A percentile compares a stretch with the other conserved stretches of the same genome.
These are phyloP conservation scores for Anguilla marmorata DNA, from an alignment of 2,797 vertebrate species.

Conservation along the genomic window DNA sequence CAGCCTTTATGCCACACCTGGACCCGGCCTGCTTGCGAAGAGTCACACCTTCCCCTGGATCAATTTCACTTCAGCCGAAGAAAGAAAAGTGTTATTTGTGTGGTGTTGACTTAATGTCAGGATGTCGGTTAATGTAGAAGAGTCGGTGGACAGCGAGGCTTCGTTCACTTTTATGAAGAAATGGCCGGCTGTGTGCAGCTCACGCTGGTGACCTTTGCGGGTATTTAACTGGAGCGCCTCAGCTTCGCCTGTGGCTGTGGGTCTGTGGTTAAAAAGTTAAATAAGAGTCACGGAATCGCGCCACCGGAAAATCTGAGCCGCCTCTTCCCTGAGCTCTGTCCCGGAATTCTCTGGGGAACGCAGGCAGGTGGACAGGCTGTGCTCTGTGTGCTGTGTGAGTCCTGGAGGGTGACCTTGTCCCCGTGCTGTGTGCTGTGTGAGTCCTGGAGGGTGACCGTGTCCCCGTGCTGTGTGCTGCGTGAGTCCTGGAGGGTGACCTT, in stretches of 20 bases:
- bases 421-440: neutral
- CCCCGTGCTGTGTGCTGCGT: neutral
- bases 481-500: neutral
- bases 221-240: conserved; percentile 6
- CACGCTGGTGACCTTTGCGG: conserved; percentile 15
- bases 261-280: neutral
- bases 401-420: neutral
- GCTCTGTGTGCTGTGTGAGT: no score
- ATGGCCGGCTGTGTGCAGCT: neutral
- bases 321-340: neutral
- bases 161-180: neutral
- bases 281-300: neutral
- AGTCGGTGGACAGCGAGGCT: neutral
- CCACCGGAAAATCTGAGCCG: neutral
- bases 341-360: neutral
- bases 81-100: no score
- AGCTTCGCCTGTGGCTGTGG: neutral
- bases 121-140: conserved; percentile 4
- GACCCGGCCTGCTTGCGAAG: neutral
- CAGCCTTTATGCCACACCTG: neutral
- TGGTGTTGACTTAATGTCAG: neutral
- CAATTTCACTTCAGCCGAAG: neutral
- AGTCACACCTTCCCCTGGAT: neutral
- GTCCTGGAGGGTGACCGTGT: neutral
- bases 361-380: no score